Base-by-base conservation (phyloP, 1,140 invertebrate species). In the Hermetia illucens region DNA sequence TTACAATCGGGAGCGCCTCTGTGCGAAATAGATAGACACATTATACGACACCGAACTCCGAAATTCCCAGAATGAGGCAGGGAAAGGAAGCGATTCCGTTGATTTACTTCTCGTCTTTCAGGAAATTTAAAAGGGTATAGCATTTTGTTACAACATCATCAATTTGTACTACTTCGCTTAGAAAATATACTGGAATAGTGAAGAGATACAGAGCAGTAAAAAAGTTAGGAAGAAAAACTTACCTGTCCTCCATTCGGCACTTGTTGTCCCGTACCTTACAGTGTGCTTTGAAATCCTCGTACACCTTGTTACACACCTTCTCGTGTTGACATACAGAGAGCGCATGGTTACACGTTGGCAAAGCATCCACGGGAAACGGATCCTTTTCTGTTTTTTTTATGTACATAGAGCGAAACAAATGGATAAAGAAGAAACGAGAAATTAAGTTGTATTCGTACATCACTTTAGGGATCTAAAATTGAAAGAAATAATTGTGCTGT, bases 201-300 rank as follows among this genome's bases (percentile, higher is more conserved):
- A n/a, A n/a, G n/a, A n/a, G n/a, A n/a, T n/a, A n/a, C n/a, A n/a
- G n/a, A n/a, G n/a, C n/a, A n/a, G n/a, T n/a, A n/a, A n/a, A n/a
- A n/a, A n/a, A n/a, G n/a, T n/a, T n/a, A n/a, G n/a, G n/a, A n/a
- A n/a, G n/a, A n/a, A n/a, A n/a, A 16, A 56, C 68, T 74, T 63
- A 90, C 83, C 81, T 77, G 64, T 82, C 81, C 42, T 87, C 82
- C 80, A 87, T 87, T 48, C 73, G 74, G 62, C 86, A 91, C 58
- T 79, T 80, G 51, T 79, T 79, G 44, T 88, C 82, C 41, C 78
- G 66, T 34, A 78, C 75, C 58, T 84, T 84, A 66, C 86, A 91
- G 50, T 81, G 77, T 34, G 69, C 70, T 63, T 86, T 86, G 67
- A 88, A 90, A 49, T 86, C 74, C 43, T 86, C 78, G 55, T 77